Base-by-base conservation (phyloP, 2,797 vertebrate species). In the Heteromormyrus szaboi region DNA sequence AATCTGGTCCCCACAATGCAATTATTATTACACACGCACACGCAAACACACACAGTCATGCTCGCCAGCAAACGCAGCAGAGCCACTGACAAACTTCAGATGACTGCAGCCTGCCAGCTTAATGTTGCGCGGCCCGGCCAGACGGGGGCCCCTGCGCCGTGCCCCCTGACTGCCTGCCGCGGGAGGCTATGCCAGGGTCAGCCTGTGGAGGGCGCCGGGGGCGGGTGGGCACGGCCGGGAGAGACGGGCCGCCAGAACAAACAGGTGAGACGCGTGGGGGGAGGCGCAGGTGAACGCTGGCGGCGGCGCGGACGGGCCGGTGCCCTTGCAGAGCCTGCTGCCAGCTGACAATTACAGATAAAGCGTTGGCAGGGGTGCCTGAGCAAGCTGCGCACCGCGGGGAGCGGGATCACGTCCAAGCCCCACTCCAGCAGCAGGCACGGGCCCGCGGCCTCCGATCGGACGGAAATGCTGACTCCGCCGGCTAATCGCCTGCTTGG, bases 401-500 rank as follows among this genome's bases (percentile, higher is more conserved):
- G 84, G 17, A 86, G 9, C 4, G 25, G 84, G 50, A 86, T 12
- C 51, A 29, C 6, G 29, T 33, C 51, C 84, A 86, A 54, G 51
- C 8, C 51, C 84, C 84, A 56, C 84, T 86, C 48, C 84, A 86
- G 84, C 29, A 53, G 51, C 51, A n/a, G 48, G 29, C 84, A 33
- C n/a, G 22, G 46, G 84, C 17, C 88, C 72, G 90, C 88, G 92
- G 93, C 94, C 94, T 92, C 92, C 94, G 92, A 94, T 94, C 93
- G 91, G 92, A 89, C 91, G 90, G 93, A 94, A 44, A 95, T 93
- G 93, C 94, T 92, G 93, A 95, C 91, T 91, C 88, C 22, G 89
- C 92, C 92, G 91, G 93, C 93, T 93, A 94, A 94, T 94, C 92
- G 91, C 94, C 93, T 91, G 92, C 93, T 91, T 95, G 93, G 93